Evolutionary conservation across 2,797 vertebrate species (phyloP).

Genomic region (Microchirus variegatus): DNA sequence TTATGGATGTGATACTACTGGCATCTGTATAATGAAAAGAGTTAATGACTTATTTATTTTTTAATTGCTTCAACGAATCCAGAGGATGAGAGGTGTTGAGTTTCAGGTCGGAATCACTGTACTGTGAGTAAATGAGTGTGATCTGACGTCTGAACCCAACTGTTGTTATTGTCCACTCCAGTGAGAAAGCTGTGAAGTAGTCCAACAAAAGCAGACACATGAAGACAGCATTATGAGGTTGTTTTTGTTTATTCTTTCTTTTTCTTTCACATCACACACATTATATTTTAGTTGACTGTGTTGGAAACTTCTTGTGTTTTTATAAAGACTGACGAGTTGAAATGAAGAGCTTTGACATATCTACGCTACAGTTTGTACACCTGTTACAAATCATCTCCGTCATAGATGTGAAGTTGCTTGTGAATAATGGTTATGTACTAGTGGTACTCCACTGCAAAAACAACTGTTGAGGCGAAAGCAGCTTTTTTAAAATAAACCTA

Average conservation of each 20-base stretch:
- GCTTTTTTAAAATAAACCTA: constrained; percentile 63
- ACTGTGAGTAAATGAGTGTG: constrained; percentile 37
- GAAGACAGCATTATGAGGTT: constrained; percentile 27
- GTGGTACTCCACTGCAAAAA: constrained; percentile 61
- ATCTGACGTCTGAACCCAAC: constrained; percentile 40
- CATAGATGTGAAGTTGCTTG: constrained; percentile 72
- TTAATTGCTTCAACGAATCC: constrained; percentile 60
- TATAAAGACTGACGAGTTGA: constrained; percentile 51
- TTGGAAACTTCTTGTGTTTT: constrained; percentile 38
- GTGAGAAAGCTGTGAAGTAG: constrained; percentile 55
- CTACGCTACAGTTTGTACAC: constrained; percentile 57
- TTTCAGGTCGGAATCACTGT: constrained; percentile 45
- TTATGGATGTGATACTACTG: constrained; percentile 79
- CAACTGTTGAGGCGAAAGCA: constrained; percentile 29
- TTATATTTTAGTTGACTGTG: constrained; percentile 27
- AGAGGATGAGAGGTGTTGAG: constrained; percentile 31
- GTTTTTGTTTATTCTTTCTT: not conserved
- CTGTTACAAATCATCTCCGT: constrained; percentile 62
- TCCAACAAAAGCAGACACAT: constrained; percentile 39
- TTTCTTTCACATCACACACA: constrained; percentile 23
- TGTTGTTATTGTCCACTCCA: constrained; percentile 46
- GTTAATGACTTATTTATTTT: constrained; percentile 86
- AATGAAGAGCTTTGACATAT: constrained; percentile 62
- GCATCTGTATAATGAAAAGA: constrained; percentile 75
- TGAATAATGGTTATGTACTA: constrained; percentile 46